Evolutionary conservation across 2,888 invertebrate species (phyloP).

Genomic region (Eumerus sabulonum): DNA sequence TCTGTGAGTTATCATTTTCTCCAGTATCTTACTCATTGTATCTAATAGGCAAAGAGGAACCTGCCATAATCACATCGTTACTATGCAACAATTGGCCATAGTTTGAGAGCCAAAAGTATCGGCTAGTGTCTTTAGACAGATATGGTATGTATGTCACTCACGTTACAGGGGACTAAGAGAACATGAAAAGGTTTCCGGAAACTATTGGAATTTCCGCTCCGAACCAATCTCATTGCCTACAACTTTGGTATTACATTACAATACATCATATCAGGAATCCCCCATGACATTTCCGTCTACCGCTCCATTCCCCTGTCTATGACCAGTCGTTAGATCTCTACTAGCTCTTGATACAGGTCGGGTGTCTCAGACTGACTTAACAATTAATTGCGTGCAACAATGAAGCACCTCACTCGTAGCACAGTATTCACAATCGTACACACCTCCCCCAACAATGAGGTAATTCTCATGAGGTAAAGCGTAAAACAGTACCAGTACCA

Average conservation of each 20-base stretch:
- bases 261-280: slow-evolving; percentile 13
- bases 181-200: background rate
- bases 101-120: too few relatives aligned
- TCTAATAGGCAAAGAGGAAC: too few relatives aligned
- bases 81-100: too few relatives aligned
- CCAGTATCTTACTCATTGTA: too few relatives aligned
- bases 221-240: background rate
- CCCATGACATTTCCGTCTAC: slow-evolving; percentile 23
- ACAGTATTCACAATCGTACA: slow-evolving; percentile 4
- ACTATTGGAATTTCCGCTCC: background rate
- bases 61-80: too few relatives aligned
- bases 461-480: slow-evolving; percentile 43
- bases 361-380: too few relatives aligned
- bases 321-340: background rate
- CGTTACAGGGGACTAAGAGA: too few relatives aligned
- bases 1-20: too few relatives aligned
- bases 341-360: too few relatives aligned
- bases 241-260: background rate
- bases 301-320: slow-evolving; percentile 28
- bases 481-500: background rate
- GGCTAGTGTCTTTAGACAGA: too few relatives aligned
- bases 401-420: slow-evolving; percentile 41
- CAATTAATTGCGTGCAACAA: slow-evolving; percentile 37
- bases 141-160: too few relatives aligned
- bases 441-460: slow-evolving; percentile 38